Evolutionary conservation across 2,113 vertebrate species (phyloP).

Genomic region (Cochlearius cochlearius): DNA sequence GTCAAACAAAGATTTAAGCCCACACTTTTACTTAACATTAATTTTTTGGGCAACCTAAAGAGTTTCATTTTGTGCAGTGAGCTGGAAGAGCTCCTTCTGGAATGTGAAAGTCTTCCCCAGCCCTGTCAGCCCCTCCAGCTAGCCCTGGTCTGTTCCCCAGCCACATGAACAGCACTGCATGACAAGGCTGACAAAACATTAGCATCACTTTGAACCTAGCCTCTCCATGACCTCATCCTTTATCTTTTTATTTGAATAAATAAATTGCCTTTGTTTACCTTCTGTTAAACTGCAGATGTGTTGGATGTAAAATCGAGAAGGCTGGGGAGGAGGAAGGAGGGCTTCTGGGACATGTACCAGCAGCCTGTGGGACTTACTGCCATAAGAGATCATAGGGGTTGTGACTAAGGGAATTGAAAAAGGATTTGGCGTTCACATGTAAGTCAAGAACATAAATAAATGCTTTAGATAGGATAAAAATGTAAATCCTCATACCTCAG

Average conservation of each 20-base stretch:
- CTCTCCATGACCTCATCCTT: background rate
- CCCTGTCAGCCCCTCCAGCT: background rate
- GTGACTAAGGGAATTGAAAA: background rate
- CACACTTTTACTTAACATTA: background rate
- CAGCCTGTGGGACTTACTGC: background rate
- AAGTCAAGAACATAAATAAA: background rate
- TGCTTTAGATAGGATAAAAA: background rate
- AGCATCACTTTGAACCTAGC: background rate
- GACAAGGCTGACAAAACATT: background rate
- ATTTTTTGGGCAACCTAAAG: background rate
- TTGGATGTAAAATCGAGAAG: background rate
- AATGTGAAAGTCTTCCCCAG: background rate
- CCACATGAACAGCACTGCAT: accelerated
- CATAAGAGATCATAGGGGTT: background rate
- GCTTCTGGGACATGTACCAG: accelerated
- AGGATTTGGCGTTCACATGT: background rate
- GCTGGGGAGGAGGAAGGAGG: background rate
- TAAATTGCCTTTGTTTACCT: background rate
- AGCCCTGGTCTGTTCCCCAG: background rate
- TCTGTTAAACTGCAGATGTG: background rate
- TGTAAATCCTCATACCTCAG: background rate
- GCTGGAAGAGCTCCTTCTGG: background rate
- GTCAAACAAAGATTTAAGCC: background rate
- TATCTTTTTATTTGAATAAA: background rate
- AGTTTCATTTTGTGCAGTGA: background rate